Percentiles rank a stretch among this genome's conserved stretches.
phyloP scores from a whole-genome alignment of 2,797 vertebrate genomes.

The Esox lucius region DNA sequence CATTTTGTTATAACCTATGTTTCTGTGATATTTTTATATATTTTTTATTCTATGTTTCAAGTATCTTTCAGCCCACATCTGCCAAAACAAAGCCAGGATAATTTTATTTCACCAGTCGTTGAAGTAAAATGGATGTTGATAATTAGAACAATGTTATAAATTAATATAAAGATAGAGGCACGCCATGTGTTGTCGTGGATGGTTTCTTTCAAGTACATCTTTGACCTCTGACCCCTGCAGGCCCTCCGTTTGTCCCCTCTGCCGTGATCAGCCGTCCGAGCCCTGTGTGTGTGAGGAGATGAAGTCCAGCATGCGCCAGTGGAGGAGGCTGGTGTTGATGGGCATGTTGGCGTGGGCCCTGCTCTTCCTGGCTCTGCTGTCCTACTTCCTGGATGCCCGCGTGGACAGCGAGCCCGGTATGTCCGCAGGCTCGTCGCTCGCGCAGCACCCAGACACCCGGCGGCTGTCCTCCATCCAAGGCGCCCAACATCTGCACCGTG shows the following conservation, averaged over 20 bases:
- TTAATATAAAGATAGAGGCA: no score
- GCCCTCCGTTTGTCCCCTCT: slow-evolving; percentile 59
- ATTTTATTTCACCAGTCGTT: no score
- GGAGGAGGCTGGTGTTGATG: slow-evolving; percentile 88
- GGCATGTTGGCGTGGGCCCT: slow-evolving; percentile 94
- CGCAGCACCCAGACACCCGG: slow-evolving; percentile 83
- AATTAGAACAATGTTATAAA: no score
- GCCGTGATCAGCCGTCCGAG: slow-evolving; percentile 27
- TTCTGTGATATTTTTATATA: no score
- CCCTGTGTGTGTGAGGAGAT: slow-evolving; percentile 57
- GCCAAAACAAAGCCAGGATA: no score
- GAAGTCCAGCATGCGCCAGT: slow-evolving; percentile 83
- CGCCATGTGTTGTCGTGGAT: no score
- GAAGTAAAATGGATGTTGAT: no score
- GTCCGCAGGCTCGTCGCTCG: slow-evolving; percentile 79
- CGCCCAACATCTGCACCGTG: slow-evolving; percentile 76
- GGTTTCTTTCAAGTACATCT: not conserved
- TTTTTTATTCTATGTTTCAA: no score
- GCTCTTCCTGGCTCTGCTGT: slow-evolving; percentile 88
- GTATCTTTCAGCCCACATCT: no score
- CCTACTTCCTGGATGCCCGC: slow-evolving; percentile 91
- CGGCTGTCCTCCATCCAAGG: slow-evolving; percentile 85
- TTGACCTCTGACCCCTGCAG: slow-evolving; percentile 38
- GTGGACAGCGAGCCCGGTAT: slow-evolving; percentile 76
- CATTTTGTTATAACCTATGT: no score